Evolutionary conservation across 2,797 vertebrate species (phyloP).

Genomic region (Sebastes taczanowskii): DNA sequence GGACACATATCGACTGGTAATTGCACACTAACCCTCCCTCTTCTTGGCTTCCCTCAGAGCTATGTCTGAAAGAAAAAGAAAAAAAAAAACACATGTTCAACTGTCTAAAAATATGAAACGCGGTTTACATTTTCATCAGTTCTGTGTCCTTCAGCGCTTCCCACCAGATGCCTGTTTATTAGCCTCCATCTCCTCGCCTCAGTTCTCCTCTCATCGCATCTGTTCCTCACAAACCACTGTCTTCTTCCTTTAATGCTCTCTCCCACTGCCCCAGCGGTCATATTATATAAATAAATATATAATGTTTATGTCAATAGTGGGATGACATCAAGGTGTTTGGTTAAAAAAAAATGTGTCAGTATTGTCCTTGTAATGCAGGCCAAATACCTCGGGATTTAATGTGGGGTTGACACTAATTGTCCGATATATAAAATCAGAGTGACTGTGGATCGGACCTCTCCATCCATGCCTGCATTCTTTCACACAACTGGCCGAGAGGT

Average conservation of each 20-base stretch:
- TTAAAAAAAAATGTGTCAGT: not conserved
- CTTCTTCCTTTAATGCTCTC: not conserved
- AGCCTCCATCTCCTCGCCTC: constrained; percentile 22
- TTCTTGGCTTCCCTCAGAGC: constrained; percentile 24
- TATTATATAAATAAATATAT: not conserved
- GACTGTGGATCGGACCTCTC: not conserved
- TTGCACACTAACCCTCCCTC: constrained; percentile 48
- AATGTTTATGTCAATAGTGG: not conserved
- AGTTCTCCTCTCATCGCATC: constrained; percentile 32
- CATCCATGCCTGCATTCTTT: not conserved
- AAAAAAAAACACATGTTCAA: constrained; percentile 42
- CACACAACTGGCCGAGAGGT: not conserved
- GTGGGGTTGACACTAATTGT: not conserved
- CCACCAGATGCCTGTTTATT: constrained; percentile 54
- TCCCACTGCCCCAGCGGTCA: not conserved
- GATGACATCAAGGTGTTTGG: not conserved
- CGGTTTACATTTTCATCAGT: constrained; percentile 53
- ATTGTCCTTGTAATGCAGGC: not conserved
- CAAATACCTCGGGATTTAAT: not conserved
- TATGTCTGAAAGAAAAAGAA: constrained; percentile 28
- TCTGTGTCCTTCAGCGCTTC: constrained; percentile 49
- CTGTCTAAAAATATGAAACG: constrained; percentile 33
- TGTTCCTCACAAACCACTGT: constrained; percentile 11
- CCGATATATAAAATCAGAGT: not conserved
- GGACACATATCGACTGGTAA: constrained; percentile 56